Conservation (phyloP, 2,888 invertebrate species). For the Drosophila falleni region DNA sequence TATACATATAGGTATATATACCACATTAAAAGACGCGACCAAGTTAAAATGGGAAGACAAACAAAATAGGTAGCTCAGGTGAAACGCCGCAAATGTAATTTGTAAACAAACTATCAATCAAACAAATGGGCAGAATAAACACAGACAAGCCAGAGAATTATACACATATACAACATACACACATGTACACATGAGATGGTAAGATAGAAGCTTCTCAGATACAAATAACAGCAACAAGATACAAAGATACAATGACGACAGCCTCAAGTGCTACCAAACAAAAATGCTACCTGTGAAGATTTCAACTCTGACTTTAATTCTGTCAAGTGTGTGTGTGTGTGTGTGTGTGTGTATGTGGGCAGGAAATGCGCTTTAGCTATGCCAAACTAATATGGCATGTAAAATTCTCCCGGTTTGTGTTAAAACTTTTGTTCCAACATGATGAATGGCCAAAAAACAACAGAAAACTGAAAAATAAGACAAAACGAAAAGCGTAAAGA, state of each 20-base stretch:
- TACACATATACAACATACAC: constrained; percentile 5
- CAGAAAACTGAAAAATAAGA: constrained; percentile 20
- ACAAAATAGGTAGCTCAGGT: constrained; percentile 40
- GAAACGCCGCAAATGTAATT: constrained; percentile 67
- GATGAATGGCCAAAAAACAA: constrained; percentile 53
- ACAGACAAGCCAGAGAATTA: constrained; percentile 27
- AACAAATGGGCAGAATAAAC: constrained; percentile 62
- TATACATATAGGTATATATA: constrained; percentile 7
- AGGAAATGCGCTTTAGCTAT: constrained; percentile 70
- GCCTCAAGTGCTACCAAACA: constrained; percentile 53
- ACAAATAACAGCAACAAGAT: constrained; percentile 30
- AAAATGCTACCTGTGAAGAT: constrained; percentile 58
- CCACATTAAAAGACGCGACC: constrained; percentile 53
- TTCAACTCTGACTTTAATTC: constrained; percentile 8
- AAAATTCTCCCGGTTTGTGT: constrained; percentile 33
- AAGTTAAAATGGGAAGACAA: constrained; percentile 28
- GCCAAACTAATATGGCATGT: constrained; percentile 57
- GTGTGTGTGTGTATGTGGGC: constrained; percentile 39
- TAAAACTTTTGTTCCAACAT: constrained; percentile 40
- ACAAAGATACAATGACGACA: constrained; percentile 32
- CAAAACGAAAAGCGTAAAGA: constrained; percentile 36
- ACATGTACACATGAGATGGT: constrained; percentile 10
- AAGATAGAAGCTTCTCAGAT: constrained; percentile 42
- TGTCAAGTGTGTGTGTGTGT: constrained; percentile 9
- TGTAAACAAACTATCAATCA: constrained; percentile 81